Percentiles rank a stretch among this genome's conserved stretches.
Conservation (phyloP, 2,113 vertebrate genomes). For the Pomatostomus ruficeps region DNA sequence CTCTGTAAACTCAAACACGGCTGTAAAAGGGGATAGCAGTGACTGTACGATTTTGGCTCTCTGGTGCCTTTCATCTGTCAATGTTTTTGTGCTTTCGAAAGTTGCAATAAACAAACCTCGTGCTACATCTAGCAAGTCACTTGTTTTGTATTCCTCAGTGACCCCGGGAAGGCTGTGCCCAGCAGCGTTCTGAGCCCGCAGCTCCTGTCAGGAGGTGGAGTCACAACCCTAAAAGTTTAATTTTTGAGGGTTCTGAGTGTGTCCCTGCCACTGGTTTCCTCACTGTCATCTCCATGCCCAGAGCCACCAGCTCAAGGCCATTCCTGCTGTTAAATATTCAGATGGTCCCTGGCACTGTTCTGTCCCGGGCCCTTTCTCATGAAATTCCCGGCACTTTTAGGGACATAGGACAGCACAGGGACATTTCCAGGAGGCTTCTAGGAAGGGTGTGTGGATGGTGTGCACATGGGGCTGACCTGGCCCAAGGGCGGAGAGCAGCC, state of each 20-base stretch:
- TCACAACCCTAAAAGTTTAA: not conserved
- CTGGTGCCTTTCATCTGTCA: conserved; percentile 51
- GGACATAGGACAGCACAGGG: not conserved
- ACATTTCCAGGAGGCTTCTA: not conserved
- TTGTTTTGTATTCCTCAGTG: conserved; percentile 54
- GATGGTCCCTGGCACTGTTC: not conserved
- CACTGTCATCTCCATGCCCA: not conserved
- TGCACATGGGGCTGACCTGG: not conserved
- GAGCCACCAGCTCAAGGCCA: not conserved
- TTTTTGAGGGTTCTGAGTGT: not conserved
- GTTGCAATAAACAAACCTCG: conserved; percentile 49
- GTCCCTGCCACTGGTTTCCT: not conserved
- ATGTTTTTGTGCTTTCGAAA: conserved; percentile 50
- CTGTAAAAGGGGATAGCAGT: conserved; percentile 30
- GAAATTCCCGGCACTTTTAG: not conserved
- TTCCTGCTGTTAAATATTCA: not conserved
- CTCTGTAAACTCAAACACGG: not conserved
- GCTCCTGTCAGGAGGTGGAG: not conserved
- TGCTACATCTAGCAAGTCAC: conserved; percentile 47
- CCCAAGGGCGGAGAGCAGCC: not conserved
- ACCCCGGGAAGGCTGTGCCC: not conserved
- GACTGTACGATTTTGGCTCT: conserved; percentile 29
- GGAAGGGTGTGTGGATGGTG: not conserved
- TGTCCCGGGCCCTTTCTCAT: not conserved
- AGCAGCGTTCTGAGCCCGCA: rapidly evolving